phyloP scores from a whole-genome alignment of 2,797 vertebrate species.

The Sarcophilus harrisii region DNA sequence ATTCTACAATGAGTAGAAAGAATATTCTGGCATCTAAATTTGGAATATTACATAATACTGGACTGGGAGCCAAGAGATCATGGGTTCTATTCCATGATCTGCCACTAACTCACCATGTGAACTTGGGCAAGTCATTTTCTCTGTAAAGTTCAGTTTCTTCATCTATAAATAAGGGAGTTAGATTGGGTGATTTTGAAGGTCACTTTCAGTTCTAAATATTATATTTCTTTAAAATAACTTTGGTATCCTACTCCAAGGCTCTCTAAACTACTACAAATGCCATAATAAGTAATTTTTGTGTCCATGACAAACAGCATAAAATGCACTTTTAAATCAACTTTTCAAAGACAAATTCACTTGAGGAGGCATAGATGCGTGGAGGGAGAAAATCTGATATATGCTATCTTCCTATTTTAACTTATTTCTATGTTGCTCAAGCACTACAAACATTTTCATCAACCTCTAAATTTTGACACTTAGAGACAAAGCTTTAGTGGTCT shows the following conservation, averaged over 20 bases:
- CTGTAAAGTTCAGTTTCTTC: neutral
- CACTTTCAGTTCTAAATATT: neutral
- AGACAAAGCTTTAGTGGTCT: neutral
- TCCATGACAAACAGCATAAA: neutral
- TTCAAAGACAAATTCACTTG: neutral
- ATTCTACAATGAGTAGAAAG: neutral
- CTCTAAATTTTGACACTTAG: neutral
- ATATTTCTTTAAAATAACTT: neutral
- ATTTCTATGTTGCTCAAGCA: neutral
- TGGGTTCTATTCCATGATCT: neutral
- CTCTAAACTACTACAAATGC: neutral
- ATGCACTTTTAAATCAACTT: neutral
- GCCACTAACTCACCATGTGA: neutral
- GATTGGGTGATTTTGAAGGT: rapidly evolving
- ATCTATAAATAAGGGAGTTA: neutral
- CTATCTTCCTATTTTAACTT: neutral
- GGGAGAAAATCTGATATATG: neutral
- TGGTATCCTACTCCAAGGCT: neutral
- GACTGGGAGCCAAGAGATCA: neutral
- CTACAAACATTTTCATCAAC: neutral
- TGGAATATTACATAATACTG: neutral
- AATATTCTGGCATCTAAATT: neutral
- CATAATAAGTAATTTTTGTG: neutral
- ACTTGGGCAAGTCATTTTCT: neutral
- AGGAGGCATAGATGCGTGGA: neutral